Conservation (phyloP, 2,113 vertebrate genomes). For the Cololabis saira region DNA sequence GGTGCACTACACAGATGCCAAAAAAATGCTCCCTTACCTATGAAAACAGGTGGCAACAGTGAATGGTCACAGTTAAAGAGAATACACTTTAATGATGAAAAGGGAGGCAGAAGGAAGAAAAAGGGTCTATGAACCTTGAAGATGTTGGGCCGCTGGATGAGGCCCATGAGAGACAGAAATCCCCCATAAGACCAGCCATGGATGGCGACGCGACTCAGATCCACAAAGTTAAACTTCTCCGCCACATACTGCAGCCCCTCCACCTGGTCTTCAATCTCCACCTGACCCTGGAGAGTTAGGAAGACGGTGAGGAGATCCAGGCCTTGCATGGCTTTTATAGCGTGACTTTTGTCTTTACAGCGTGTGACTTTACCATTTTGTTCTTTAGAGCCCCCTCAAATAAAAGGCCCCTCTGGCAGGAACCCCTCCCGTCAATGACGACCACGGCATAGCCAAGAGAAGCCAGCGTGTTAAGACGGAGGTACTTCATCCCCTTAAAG, state of each 20-base stretch:
- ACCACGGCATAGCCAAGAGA: constrained; percentile 96
- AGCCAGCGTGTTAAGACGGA: constrained; percentile 92
- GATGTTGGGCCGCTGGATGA: constrained; percentile 90
- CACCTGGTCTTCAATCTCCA: constrained; percentile 97
- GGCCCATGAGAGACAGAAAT: constrained; percentile 97
- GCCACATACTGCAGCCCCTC: constrained; percentile 93
- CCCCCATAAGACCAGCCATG: constrained; percentile 97
- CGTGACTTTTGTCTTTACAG: too few species aligned
- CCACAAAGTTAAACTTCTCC: constrained; percentile 92
- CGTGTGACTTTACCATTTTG: constrained; percentile 87
- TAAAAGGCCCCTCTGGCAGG: constrained; percentile 92
- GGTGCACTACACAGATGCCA: neutral
- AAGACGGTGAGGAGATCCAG: neutral
- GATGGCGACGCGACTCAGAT: constrained; percentile 92
- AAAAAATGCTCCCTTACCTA: neutral
- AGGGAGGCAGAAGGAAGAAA: neutral
- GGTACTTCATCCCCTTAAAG: constrained; percentile 97
- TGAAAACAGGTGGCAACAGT: too few species aligned
- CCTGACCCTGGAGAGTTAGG: constrained; percentile 84
- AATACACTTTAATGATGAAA: too few species aligned
- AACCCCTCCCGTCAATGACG: constrained; percentile 94
- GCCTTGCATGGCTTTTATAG: neutral
- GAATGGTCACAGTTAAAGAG: too few species aligned
- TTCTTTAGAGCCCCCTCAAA: constrained; percentile 97
- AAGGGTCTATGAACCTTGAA: constrained; percentile 86